Conservation (phyloP, 2,113 vertebrate species). For the Gymnogyps californianus region DNA sequence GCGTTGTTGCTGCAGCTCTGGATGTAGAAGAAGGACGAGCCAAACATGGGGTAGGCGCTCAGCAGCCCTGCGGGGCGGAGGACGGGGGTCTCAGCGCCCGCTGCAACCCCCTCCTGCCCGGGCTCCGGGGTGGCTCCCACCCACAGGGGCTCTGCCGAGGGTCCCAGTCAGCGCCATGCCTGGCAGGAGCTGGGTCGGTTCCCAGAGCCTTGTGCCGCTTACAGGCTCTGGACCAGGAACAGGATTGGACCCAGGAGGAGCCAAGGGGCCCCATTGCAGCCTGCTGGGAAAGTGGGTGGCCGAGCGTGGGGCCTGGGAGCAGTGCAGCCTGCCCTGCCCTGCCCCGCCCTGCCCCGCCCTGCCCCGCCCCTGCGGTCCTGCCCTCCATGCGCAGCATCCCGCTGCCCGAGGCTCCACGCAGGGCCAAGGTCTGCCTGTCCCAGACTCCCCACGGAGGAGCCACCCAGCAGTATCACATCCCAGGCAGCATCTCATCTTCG, state of each 20-base stretch:
- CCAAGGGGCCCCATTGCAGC: background rate
- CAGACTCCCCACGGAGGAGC: background rate
- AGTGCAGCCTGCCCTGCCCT: too few species aligned
- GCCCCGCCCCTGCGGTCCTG: background rate
- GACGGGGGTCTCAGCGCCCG: conserved; percentile 74
- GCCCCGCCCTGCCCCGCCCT: too few species aligned
- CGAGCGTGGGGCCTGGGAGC: fast-evolving
- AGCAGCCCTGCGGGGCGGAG: conserved; percentile 79
- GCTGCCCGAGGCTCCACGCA: background rate
- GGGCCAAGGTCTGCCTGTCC: background rate
- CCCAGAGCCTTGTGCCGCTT: background rate
- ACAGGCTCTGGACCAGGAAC: background rate
- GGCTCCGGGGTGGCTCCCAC: background rate
- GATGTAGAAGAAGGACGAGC: conserved; percentile 97
- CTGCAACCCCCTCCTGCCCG: fast-evolving
- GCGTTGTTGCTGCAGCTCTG: conserved; percentile 87
- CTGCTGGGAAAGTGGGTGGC: background rate
- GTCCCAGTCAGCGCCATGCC: background rate
- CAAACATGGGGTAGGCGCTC: conserved; percentile 91
- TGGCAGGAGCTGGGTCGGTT: background rate
- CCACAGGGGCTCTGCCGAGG: background rate
- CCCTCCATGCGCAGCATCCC: fast-evolving
- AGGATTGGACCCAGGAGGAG: background rate
- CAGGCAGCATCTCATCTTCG: background rate
- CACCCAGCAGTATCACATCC: background rate